Percentiles rank a stretch among this genome's conserved stretches.
Conservation (phyloP, 2,888 invertebrate genomes). For the Bedellia somnulentella region DNA sequence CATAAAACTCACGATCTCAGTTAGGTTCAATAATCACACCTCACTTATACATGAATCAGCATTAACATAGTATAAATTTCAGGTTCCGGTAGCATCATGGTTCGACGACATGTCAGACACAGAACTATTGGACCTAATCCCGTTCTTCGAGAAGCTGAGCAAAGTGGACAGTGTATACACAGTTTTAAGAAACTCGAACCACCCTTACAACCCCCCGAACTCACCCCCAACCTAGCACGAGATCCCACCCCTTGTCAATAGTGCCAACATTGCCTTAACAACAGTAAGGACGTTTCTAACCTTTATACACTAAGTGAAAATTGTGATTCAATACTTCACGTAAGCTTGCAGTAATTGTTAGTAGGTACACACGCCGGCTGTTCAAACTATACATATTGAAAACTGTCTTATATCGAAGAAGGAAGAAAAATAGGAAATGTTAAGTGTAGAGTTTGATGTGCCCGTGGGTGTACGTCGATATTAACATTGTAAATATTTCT, state of each 20-base stretch:
- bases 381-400: too few relatives aligned
- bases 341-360: constrained; percentile 17
- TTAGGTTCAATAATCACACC: too few relatives aligned
- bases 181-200: constrained; percentile 90
- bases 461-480: too few relatives aligned
- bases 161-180: constrained; percentile 97
- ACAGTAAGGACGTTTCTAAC: constrained; percentile 58
- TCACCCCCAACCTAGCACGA: constrained; percentile 40
- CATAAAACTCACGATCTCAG: too few relatives aligned
- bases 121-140: constrained; percentile 95
- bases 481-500: too few relatives aligned
- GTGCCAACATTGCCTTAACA: constrained; percentile 64
- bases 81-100: constrained; percentile 99
- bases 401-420: too few relatives aligned
- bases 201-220: constrained; percentile 71
- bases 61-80: too few relatives aligned
- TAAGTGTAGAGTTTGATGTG: too few relatives aligned
- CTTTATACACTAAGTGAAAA: constrained; percentile 46
- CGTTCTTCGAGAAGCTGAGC: constrained; percentile 96
- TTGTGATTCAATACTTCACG: constrained; percentile 21
- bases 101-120: constrained; percentile 99
- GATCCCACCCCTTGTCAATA: constrained; percentile 14
- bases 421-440: too few relatives aligned
- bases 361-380: too few relatives aligned
- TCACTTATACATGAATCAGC: too few relatives aligned